These are phyloP conservation scores for Bryconaethiops microstoma DNA, from an alignment of 2,797 vertebrate species.

Conservation along the genomic window DNA sequence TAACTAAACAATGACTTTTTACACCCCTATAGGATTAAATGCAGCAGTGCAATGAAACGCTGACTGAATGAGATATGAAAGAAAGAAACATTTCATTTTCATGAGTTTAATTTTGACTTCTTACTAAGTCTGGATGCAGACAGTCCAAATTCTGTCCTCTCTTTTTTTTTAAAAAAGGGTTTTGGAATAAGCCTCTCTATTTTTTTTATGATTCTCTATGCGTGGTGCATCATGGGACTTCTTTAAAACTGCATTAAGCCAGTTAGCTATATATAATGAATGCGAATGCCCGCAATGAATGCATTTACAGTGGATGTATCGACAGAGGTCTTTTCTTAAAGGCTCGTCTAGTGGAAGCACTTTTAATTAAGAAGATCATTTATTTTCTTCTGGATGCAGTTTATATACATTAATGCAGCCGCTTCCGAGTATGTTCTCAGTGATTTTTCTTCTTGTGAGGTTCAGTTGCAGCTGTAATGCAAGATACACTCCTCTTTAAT, in stretches of 20 bases:
- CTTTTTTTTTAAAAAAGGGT: too few relatives aligned
- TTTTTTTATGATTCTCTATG: slow-evolving; percentile 20
- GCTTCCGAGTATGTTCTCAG: neutral
- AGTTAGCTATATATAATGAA: slow-evolving; percentile 53
- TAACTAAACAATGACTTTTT: too few relatives aligned
- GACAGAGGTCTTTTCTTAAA: slow-evolving; percentile 36
- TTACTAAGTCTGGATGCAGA: neutral
- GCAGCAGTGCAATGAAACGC: too few relatives aligned
- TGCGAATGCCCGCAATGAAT: slow-evolving; percentile 11
- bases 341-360: slow-evolving; percentile 12
- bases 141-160: neutral
- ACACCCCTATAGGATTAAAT: too few relatives aligned
- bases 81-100: too few relatives aligned
- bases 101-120: neutral
- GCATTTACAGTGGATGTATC: slow-evolving; percentile 41
- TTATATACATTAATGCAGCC: slow-evolving; percentile 29
- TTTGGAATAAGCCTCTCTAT: slow-evolving; percentile 9
- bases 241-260: slow-evolving; percentile 41
- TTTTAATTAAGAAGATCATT: slow-evolving; percentile 48
- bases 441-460: neutral
- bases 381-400: slow-evolving; percentile 39
- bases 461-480: neutral
- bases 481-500: neutral
- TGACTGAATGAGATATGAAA: too few relatives aligned
- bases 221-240: slow-evolving; percentile 19